Percentiles rank a stretch among this genome's conserved stretches.
Evolutionary conservation across 2,888 invertebrate species (phyloP).

Genomic region (Tribolium freemani): DNA sequence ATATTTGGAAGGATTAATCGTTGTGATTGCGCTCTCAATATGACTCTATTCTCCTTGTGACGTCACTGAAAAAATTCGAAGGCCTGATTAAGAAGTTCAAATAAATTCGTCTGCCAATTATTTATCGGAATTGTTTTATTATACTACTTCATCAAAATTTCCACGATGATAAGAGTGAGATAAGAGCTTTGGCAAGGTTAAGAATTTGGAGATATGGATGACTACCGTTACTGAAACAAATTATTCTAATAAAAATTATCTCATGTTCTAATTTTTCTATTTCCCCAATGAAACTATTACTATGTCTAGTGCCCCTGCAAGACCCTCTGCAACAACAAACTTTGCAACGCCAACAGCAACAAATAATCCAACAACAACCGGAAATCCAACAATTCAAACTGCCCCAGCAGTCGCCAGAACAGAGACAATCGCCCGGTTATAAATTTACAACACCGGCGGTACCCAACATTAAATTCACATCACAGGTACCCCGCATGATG

Average conservation of each 20-base stretch:
- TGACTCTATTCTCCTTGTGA: no score
- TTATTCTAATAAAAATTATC: neutral
- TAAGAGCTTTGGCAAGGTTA: neutral
- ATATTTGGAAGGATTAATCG: no score
- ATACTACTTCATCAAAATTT: neutral
- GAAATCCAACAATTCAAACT: slow-evolving; percentile 52
- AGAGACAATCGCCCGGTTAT: slow-evolving; percentile 55
- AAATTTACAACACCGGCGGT: slow-evolving; percentile 59
- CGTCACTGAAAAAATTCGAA: neutral
- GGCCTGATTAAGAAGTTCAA: neutral
- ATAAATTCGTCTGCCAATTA: no score
- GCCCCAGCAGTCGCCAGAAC: slow-evolving; percentile 43
- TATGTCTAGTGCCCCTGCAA: slow-evolving; percentile 28
- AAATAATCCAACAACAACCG: slow-evolving; percentile 33
- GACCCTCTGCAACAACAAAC: slow-evolving; percentile 30
- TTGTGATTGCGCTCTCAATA: no score
- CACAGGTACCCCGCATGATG: slow-evolving; percentile 59
- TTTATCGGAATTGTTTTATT: neutral
- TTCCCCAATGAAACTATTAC: neutral
- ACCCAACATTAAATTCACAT: slow-evolving; percentile 63
- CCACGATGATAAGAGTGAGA: neutral
- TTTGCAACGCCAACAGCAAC: slow-evolving; percentile 14
- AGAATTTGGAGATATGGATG: neutral
- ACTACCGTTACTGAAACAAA: no score
- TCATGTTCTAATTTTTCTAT: neutral